These are phyloP conservation scores for Hypotaenidia okinawae DNA, from an alignment of 2,797 vertebrate species.

Conservation along the genomic window DNA sequence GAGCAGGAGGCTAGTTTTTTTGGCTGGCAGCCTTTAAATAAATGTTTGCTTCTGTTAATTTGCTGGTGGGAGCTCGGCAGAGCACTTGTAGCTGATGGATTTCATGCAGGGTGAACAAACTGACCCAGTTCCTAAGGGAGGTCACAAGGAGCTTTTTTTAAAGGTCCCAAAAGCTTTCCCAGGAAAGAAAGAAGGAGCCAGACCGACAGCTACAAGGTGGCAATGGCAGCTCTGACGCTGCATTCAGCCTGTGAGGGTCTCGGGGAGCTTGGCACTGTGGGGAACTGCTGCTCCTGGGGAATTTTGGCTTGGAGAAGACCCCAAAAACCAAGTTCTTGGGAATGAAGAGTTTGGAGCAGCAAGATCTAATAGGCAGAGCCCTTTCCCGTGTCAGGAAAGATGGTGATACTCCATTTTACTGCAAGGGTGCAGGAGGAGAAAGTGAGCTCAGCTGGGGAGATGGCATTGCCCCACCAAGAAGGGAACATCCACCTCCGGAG, in stretches of 20 bases:
- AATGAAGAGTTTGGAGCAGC: not conserved
- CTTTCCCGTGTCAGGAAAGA: rapidly evolving
- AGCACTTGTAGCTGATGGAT: not conserved
- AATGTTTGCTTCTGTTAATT: not conserved
- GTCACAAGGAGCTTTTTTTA: not conserved
- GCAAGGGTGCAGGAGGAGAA: not conserved
- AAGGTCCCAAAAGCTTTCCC: not conserved
- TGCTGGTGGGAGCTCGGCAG: not conserved
- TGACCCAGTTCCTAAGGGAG: not conserved
- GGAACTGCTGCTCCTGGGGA: rapidly evolving
- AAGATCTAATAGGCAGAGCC: not conserved
- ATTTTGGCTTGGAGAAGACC: not conserved
- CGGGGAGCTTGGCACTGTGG: rapidly evolving
- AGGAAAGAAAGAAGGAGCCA: not conserved
- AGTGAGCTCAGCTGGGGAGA: not conserved
- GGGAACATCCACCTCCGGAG: not conserved
- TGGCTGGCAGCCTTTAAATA: not conserved
- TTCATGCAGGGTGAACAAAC: not conserved
- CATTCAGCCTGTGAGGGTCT: rapidly evolving
- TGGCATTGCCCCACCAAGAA: not conserved
- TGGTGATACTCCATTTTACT: rapidly evolving
- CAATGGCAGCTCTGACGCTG: not conserved
- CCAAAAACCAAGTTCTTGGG: rapidly evolving
- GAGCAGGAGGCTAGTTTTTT: rapidly evolving
- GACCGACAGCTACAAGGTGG: rapidly evolving